phyloP scores from a whole-genome alignment of 2,113 vertebrate species.

The Spea bombifrons region DNA sequence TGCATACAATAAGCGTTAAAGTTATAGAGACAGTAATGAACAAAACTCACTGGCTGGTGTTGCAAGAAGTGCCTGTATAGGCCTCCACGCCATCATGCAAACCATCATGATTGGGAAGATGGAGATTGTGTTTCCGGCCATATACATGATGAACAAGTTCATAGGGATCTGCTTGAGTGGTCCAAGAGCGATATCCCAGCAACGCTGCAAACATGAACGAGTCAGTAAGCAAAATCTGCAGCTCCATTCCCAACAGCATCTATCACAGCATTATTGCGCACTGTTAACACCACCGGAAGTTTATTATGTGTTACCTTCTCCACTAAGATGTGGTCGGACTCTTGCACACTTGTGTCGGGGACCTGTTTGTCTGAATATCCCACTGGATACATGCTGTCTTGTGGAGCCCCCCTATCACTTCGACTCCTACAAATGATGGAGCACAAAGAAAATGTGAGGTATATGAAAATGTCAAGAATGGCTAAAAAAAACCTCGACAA shows the following conservation, averaged over 20 bases:
- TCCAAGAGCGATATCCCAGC: constrained; percentile 93
- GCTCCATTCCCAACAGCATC: background rate
- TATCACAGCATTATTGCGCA: background rate
- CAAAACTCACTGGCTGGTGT: constrained; percentile 89
- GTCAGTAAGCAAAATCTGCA: background rate
- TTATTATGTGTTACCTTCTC: constrained; percentile 75
- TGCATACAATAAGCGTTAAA: background rate
- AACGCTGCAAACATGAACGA: constrained; percentile 69
- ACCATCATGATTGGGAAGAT: constrained; percentile 99
- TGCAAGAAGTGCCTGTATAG: constrained; percentile 94
- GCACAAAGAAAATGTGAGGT: background rate
- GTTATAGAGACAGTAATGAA: background rate
- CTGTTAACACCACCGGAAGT: background rate
- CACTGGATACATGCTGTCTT: constrained; percentile 83
- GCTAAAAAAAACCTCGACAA: background rate
- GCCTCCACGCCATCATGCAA: constrained; percentile 98
- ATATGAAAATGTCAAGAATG: too few species aligned
- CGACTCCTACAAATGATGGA: constrained; percentile 64
- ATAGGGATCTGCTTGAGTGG: constrained; percentile 97
- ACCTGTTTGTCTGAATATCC: constrained; percentile 91
- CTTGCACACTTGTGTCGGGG: constrained; percentile 89
- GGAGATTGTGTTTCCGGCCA: constrained; percentile 97
- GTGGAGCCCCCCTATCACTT: constrained; percentile 75
- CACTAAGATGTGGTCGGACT: constrained; percentile 91
- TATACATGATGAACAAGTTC: constrained; percentile 99